Base-by-base conservation (phyloP, 1,140 invertebrate genomes). In the Galleria mellonella region DNA sequence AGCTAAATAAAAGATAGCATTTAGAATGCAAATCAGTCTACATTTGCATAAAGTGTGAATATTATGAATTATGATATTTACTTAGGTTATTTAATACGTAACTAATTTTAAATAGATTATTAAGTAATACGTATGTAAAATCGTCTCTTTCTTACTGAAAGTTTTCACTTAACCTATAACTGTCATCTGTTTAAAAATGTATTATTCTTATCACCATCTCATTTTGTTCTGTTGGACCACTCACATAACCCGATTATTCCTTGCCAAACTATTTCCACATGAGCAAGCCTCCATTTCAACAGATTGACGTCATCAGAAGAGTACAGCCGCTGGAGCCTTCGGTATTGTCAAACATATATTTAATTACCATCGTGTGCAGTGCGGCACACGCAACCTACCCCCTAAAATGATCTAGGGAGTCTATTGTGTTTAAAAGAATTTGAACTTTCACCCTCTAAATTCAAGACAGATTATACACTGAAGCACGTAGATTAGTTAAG, bases 321-420 rank as follows among this genome's bases (percentile, higher is more conserved):
- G 62, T 54, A 78, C 75, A 84, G 74, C 75, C 74, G 64, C 81
- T 55, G 64, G 57, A 84, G 72, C 75, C 74, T 64, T 77, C 55
- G 64, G 57, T 77, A 82, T 81, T 84, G 77, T 84, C 76, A 84
- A 79, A 82, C 75, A 84, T 76, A 81, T 81, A 79, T 83, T 83
- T 83, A 81, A 83, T 81, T 78, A 82, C 72, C 68, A 71, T 63
- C 72, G 81, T 83, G 75, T 84, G 81, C 81, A 84, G 77, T 84
- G 77, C 81, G 81, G 74, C 75, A 81, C 73, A 62, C 72, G 72
- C 65, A 64, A 61, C 11, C 44, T 8, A 41, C 35, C 32, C 9
- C 7, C 27, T 36, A 32, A 72, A 72, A 56, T 23, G 44, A 17
- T 32, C 23, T 13, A 64, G 46, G 35, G 12, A 13, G 1, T 10